These are phyloP conservation scores for Propithecus deckenii DNA, from an alignment of 2,797 vertebrate species.

Conservation along the genomic window DNA sequence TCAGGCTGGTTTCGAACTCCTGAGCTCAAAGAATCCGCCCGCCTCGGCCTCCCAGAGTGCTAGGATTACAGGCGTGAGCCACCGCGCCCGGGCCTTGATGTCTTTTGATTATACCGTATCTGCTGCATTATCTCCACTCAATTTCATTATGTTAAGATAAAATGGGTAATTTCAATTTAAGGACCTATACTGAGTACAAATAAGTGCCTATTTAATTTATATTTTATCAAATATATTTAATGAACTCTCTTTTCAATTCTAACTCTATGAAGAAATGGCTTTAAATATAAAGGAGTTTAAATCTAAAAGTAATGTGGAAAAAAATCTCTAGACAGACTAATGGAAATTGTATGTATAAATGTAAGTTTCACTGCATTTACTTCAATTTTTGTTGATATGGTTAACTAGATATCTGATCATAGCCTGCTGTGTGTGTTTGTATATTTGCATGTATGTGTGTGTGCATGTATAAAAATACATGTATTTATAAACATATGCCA, in stretches of 20 bases:
- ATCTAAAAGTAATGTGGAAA: neutral
- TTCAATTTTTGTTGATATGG: neutral
- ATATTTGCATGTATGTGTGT: neutral
- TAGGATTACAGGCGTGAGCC: too few species aligned
- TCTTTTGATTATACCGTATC: neutral
- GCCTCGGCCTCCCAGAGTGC: too few species aligned
- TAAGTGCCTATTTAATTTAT: neutral
- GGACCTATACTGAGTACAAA: neutral
- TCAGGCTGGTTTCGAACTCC: too few species aligned
- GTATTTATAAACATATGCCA: neutral
- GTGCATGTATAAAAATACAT: neutral
- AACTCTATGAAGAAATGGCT: neutral
- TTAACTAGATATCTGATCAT: neutral
- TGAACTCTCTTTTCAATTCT: neutral
- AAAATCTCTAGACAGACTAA: neutral
- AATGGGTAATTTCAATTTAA: slow-evolving; percentile 10
- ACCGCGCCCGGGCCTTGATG: neutral
- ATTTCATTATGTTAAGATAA: slow-evolving; percentile 8
- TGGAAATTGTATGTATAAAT: neutral
- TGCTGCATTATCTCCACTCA: neutral
- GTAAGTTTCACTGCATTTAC: neutral
- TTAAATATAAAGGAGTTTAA: neutral
- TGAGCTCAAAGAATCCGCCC: too few species aligned
- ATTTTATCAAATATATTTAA: slow-evolving; percentile 3
- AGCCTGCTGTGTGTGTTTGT: neutral